phyloP scores from a whole-genome alignment of 2,888 invertebrate species.

The Eristalis arbustorum region DNA sequence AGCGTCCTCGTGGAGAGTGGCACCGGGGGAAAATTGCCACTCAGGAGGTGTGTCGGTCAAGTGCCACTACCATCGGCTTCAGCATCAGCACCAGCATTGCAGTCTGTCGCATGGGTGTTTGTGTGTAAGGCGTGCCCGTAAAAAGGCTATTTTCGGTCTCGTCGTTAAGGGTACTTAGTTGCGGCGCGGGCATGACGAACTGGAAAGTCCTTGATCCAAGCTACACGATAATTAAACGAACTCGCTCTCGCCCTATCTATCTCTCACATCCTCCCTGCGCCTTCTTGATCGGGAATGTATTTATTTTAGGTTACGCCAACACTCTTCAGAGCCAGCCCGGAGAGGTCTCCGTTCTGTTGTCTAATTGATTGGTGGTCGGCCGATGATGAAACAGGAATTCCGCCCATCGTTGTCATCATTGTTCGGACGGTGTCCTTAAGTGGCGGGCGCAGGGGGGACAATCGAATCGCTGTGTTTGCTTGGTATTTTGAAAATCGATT shows the following conservation, averaged over 20 bases:
- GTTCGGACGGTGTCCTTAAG: constrained; percentile 11
- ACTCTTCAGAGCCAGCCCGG: constrained; percentile 25
- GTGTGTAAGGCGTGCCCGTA: constrained; percentile 21
- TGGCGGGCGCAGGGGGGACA: constrained; percentile 25
- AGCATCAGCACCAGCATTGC: background rate
- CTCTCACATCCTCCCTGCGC: constrained; percentile 5
- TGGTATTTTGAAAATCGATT: constrained; percentile 55
- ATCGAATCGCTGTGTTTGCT: constrained; percentile 50
- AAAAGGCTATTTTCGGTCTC: constrained; percentile 50
- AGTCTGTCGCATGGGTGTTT: background rate
- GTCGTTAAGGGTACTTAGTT: constrained; percentile 37
- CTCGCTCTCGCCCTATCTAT: no score
- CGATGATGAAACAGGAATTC: constrained; percentile 28
- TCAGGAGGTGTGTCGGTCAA: constrained; percentile 61
- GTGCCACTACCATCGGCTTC: constrained; percentile 6
- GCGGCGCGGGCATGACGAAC: constrained; percentile 9
- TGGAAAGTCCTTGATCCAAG: constrained; percentile 29
- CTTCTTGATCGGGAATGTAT: constrained; percentile 45
- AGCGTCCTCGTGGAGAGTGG: background rate
- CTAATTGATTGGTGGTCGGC: constrained; percentile 58
- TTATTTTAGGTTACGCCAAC: constrained; percentile 45
- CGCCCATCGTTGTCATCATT: constrained; percentile 21
- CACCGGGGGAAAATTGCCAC: constrained; percentile 47
- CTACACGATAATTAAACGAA: constrained; percentile 60
- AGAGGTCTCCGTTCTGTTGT: constrained; percentile 31